Evolutionary conservation across 1,140 invertebrate genomes (phyloP).

Genomic region (Lordiphosa collinella): DNA sequence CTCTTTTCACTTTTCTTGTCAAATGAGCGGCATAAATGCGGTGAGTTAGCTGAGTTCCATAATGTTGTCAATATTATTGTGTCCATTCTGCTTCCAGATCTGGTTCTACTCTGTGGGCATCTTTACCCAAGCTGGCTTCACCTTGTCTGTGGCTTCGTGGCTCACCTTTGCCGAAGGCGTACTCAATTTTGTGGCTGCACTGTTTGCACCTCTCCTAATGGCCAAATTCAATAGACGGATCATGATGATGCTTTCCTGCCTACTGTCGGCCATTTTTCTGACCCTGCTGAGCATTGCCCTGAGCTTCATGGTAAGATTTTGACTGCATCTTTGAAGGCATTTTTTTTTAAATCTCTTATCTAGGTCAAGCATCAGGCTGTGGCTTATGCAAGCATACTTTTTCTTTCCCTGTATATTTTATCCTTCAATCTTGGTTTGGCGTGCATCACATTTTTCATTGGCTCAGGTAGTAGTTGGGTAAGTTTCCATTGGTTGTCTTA

Average conservation of each 20-base stretch:
- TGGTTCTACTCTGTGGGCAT: constrained; percentile 86
- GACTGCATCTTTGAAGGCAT: background rate
- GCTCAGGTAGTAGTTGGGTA: constrained; percentile 23
- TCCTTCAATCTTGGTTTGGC: constrained; percentile 89
- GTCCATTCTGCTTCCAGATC: constrained; percentile 80
- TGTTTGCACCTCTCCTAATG: constrained; percentile 82
- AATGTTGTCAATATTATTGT: background rate
- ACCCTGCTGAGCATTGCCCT: constrained; percentile 81
- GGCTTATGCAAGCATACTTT: constrained; percentile 82
- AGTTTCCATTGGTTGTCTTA: background rate
- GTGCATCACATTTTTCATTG: constrained; percentile 91
- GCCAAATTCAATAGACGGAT: constrained; percentile 80
- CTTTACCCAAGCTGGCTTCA: constrained; percentile 83
- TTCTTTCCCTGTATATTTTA: constrained; percentile 86
- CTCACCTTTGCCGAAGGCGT: constrained; percentile 84
- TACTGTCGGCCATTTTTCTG: constrained; percentile 80
- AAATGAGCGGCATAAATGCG: constrained; percentile 90
- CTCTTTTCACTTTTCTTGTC: constrained; percentile 87
- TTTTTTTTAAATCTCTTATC: background rate
- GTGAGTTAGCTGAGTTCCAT: constrained; percentile 80
- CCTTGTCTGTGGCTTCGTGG: constrained; percentile 80
- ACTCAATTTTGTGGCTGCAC: constrained; percentile 84
- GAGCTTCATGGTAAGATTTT: constrained; percentile 79
- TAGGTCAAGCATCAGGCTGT: constrained; percentile 81
- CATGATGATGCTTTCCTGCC: constrained; percentile 81